These are phyloP conservation scores for Danionella dracula DNA, from an alignment of 2,797 vertebrate species.

Conservation along the genomic window DNA sequence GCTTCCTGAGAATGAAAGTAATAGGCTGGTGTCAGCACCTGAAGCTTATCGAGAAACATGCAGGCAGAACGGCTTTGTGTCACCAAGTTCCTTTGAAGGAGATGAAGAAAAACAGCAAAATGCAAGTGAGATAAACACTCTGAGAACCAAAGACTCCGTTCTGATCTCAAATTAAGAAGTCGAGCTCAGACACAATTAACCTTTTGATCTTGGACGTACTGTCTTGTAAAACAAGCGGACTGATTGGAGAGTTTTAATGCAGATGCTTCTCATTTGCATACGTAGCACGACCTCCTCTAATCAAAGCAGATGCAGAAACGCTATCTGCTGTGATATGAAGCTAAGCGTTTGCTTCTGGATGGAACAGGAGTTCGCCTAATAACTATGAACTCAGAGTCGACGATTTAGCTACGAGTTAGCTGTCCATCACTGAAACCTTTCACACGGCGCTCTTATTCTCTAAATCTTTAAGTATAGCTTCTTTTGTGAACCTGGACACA, in stretches of 20 bases:
- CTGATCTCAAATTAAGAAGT: conserved; percentile 73
- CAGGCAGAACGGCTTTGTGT: conserved; percentile 66
- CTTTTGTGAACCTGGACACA: no score
- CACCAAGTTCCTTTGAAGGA: conserved; percentile 49
- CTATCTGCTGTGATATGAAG: conserved; percentile 43
- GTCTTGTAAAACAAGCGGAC: conserved; percentile 62
- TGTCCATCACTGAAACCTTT: no score
- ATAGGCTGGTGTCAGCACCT: conserved; percentile 87
- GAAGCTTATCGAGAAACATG: conserved; percentile 87
- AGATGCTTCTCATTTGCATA: conserved; percentile 73
- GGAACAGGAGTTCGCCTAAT: conserved; percentile 39
- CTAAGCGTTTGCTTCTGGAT: conserved; percentile 20
- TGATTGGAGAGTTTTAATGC: conserved; percentile 71
- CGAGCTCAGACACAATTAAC: conserved; percentile 76
- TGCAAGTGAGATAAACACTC: conserved; percentile 20
- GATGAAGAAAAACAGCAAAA: conserved; percentile 35
- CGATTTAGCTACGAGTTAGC: not conserved
- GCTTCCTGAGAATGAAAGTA: conserved; percentile 82
- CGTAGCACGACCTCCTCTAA: conserved; percentile 68
- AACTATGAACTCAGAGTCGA: conserved; percentile 42
- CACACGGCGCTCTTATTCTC: no score
- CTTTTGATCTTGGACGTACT: conserved; percentile 66
- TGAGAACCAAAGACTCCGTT: conserved; percentile 57
- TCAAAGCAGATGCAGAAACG: conserved; percentile 59
- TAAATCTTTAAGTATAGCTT: no score